phyloP scores from a whole-genome alignment of 23 tunicate species.

The Halocynthia aurantium region DNA sequence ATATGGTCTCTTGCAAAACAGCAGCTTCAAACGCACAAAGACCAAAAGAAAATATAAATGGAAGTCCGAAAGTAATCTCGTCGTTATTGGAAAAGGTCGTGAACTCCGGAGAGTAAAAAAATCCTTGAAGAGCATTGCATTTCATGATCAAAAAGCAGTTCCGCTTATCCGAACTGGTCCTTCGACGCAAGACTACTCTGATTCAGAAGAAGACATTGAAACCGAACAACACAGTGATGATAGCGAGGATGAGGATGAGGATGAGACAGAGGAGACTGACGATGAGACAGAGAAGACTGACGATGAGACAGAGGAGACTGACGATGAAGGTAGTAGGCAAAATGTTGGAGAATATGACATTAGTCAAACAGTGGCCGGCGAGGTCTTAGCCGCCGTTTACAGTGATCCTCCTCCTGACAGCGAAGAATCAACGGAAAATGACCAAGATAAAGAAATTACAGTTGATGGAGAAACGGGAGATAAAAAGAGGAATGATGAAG shows the following conservation, averaged over 20 bases:
- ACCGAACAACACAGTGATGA: not conserved
- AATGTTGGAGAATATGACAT: not conserved
- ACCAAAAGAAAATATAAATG: no score
- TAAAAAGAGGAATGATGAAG: no score
- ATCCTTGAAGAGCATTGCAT: no score
- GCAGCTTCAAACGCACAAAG: no score
- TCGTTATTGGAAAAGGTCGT: no score
- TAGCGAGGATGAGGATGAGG: not conserved
- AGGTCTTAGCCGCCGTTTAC: not conserved
- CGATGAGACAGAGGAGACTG: not conserved
- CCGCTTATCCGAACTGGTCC: slow-evolving; percentile 5
- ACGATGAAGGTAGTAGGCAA: not conserved
- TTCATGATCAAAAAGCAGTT: not conserved
- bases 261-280: not conserved
- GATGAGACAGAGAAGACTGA: not conserved
- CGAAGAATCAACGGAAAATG: not conserved
- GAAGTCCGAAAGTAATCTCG: no score
- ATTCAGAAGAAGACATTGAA: not conserved
- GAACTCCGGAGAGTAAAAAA: no score
- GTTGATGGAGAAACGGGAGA: not conserved
- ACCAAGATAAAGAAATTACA: not conserved
- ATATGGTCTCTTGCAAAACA: not conserved
- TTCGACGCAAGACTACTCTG: not conserved
- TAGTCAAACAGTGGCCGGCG: not conserved
- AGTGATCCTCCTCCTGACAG: not conserved